These are phyloP conservation scores for Pammene fasciana DNA, from an alignment of 2,888 invertebrate species.

Conservation along the genomic window DNA sequence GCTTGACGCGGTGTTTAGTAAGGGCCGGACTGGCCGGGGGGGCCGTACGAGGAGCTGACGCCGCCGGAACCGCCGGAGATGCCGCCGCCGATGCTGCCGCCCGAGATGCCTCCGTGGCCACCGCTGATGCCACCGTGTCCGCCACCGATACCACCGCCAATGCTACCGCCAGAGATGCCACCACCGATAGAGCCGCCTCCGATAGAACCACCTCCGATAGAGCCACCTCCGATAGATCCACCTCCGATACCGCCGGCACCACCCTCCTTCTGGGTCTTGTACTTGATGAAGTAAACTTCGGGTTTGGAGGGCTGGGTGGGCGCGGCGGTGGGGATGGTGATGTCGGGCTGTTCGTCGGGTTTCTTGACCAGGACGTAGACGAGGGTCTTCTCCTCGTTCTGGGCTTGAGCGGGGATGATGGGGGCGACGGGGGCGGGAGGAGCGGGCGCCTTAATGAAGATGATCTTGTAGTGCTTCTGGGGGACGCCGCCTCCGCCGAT, in stretches of 20 bases:
- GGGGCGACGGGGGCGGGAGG: conserved; percentile 90
- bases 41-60: conserved; percentile 85
- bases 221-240: conserved; percentile 56
- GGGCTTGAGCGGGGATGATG: conserved; percentile 88
- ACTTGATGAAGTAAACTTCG: conserved; percentile 93
- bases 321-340: conserved; percentile 88
- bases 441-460: conserved; percentile 93
- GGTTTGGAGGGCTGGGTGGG: conserved; percentile 91
- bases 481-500: conserved; percentile 85
- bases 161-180: conserved; percentile 48
- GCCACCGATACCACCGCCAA: conserved; percentile 43
- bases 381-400: conserved; percentile 91
- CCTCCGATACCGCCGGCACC: conserved; percentile 52
- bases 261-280: conserved; percentile 88
- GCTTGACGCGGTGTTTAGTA: conserved; percentile 78
- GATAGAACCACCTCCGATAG: conserved; percentile 54
- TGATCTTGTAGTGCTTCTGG: conserved; percentile 93
- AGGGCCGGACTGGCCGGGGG: conserved; percentile 87
- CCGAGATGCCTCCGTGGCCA: conserved; percentile 49
- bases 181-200: conserved; percentile 58
- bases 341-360: conserved; percentile 91
- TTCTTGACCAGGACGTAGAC: conserved; percentile 93
- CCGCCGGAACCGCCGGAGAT: conserved; percentile 57
- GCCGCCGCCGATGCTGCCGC: conserved; percentile 52
- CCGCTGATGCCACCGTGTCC: conserved; percentile 48